Conservation (phyloP, 1,140 invertebrate species). For the Mizuhopecten yessoensis region DNA sequence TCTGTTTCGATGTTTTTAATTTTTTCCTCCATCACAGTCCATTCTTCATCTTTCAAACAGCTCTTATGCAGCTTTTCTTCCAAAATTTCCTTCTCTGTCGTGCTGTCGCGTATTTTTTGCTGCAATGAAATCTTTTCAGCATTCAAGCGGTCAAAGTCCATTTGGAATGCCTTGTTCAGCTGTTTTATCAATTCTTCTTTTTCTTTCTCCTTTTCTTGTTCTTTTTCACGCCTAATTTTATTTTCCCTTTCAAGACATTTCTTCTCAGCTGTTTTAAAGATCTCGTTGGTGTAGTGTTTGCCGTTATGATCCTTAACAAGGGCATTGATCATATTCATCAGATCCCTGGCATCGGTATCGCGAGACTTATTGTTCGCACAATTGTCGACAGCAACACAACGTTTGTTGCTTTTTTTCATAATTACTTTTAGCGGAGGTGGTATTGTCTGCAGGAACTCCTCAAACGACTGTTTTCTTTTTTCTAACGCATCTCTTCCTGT, state of each 20-base stretch:
- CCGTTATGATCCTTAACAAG: not conserved
- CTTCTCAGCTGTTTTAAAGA: constrained; percentile 7
- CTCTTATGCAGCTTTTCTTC: no score
- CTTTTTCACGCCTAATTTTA: not conserved
- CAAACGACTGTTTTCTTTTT: not conserved
- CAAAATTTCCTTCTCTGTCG: not conserved
- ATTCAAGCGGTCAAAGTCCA: not conserved
- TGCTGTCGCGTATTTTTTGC: not conserved
- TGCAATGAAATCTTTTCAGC: not conserved
- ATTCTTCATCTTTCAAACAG: no score
- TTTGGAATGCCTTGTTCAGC: not conserved
- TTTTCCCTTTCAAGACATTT: not conserved
- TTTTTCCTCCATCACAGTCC: no score
- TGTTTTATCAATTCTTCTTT: constrained; percentile 13
- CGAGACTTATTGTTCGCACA: not conserved
- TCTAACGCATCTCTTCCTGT: not conserved
- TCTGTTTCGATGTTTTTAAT: no score
- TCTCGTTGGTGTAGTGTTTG: not conserved
- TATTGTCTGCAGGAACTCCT: not conserved
- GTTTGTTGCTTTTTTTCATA: not conserved
- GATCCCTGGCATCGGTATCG: not conserved
- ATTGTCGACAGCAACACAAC: constrained; percentile 42
- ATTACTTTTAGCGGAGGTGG: not conserved
- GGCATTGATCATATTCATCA: not conserved
- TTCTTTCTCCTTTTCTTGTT: constrained; percentile 27